phyloP scores from a whole-genome alignment of 23 tunicate genomes.

The Phallusia fumigata region DNA sequence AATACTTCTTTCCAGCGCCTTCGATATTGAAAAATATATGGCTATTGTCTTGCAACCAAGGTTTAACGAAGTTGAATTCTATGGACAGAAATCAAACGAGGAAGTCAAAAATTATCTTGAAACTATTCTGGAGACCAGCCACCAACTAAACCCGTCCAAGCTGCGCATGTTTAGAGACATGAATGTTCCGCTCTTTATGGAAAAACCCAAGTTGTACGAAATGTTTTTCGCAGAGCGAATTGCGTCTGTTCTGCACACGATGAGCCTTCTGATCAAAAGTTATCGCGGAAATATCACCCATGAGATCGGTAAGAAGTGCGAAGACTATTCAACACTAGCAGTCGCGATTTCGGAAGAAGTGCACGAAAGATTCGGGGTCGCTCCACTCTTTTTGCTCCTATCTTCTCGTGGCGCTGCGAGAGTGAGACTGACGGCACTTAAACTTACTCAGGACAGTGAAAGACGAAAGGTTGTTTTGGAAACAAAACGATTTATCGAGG shows the following conservation, averaged over 20 bases:
- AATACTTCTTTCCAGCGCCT: neutral
- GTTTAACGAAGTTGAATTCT: neutral
- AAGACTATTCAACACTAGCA: neutral
- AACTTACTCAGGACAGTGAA: neutral
- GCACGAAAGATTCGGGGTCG: neutral
- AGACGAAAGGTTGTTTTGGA: neutral
- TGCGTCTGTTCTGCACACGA: neutral
- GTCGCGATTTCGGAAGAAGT: neutral
- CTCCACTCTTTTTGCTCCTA: neutral
- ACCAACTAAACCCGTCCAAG: neutral
- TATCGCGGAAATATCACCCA: neutral
- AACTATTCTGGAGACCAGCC: neutral
- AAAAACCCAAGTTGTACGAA: neutral
- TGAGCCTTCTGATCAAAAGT: neutral
- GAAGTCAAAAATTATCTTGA: neutral
- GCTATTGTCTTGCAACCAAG: neutral
- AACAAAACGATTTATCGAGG: neutral
- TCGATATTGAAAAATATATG: neutral
- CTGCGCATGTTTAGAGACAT: neutral
- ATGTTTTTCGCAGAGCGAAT: neutral
- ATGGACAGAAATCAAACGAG: neutral
- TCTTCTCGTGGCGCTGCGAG: neutral
- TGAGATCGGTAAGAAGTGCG: neutral
- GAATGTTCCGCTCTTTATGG: neutral
- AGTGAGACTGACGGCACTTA: neutral